A percentile compares a stretch with the other conserved stretches of the same genome.
phyloP scores from a whole-genome alignment of 1,140 invertebrate genomes.

The Calliopsis andreniformis region DNA sequence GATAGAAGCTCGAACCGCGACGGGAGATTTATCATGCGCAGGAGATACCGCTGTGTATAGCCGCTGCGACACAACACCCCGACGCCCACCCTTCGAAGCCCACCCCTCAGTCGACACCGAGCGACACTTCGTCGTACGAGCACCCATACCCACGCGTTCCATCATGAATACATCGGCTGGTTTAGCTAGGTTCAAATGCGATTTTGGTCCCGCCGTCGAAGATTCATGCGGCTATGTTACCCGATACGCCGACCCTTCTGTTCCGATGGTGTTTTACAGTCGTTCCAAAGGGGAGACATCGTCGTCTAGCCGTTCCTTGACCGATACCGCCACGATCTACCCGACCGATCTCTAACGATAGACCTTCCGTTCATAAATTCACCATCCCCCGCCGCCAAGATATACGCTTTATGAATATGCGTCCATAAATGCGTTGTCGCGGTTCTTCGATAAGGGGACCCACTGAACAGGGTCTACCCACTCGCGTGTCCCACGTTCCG shows the following conservation, averaged over 20 bases:
- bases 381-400: background rate
- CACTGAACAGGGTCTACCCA: background rate
- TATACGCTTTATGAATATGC: constrained; percentile 37
- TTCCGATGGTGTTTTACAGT: background rate
- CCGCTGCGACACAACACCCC: constrained; percentile 52
- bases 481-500: background rate
- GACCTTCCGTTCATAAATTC: constrained; percentile 40
- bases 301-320: constrained; percentile 19
- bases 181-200: constrained; percentile 51
- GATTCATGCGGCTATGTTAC: constrained; percentile 25
- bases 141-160: constrained; percentile 23
- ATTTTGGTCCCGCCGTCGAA: constrained; percentile 38
- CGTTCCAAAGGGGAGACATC: background rate
- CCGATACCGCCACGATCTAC: constrained; percentile 29
- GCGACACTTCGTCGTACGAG: constrained; percentile 12
- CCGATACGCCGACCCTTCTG: background rate
- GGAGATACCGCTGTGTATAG: constrained; percentile 55
- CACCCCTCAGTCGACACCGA: background rate
- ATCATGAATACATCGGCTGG: constrained; percentile 66
- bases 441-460: constrained; percentile 12
- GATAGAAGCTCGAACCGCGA: constrained; percentile 69
- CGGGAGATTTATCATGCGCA: constrained; percentile 71
- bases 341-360: constrained; percentile 23
- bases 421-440: constrained; percentile 4
- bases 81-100: background rate